Conservation (phyloP, 2,113 vertebrate species). For the Lepus europaeus region DNA sequence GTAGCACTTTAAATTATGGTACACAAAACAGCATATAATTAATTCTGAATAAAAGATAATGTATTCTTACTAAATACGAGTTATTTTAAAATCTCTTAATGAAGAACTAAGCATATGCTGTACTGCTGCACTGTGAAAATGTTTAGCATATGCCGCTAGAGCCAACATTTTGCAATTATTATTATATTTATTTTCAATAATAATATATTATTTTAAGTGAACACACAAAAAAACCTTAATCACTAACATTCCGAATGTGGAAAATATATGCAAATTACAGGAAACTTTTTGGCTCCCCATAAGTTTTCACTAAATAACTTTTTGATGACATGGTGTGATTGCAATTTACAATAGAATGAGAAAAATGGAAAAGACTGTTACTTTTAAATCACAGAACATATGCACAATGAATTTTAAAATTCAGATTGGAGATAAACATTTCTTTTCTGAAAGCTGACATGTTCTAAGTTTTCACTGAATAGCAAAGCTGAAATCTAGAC, state of each 20-base stretch:
- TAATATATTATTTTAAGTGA: constrained; percentile 84
- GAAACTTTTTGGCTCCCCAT: constrained; percentile 79
- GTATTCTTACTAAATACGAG: constrained; percentile 83
- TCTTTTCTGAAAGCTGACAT: constrained; percentile 69
- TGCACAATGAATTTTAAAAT: constrained; percentile 82
- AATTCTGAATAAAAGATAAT: constrained; percentile 86
- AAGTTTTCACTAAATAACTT: constrained; percentile 82
- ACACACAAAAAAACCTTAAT: constrained; percentile 73
- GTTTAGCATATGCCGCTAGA: constrained; percentile 78
- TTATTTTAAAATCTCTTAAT: constrained; percentile 86
- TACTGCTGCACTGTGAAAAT: constrained; percentile 74
- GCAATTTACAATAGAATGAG: constrained; percentile 79
- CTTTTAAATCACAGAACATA: constrained; percentile 80
- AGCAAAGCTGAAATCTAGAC: constrained; percentile 50
- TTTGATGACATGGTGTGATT: constrained; percentile 79
- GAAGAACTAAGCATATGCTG: constrained; percentile 81
- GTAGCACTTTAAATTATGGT: constrained; percentile 85
- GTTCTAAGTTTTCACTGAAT: constrained; percentile 50
- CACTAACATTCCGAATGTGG: constrained; percentile 74
- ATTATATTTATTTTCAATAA: constrained; percentile 85
- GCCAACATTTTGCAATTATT: constrained; percentile 82
- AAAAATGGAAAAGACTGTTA: constrained; percentile 78
- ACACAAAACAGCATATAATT: constrained; percentile 85
- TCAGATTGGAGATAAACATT: constrained; percentile 75
- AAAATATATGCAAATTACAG: constrained; percentile 83